Evolutionary conservation across 2,888 invertebrate species (phyloP).

Genomic region (Epistrophe grossulariae): DNA sequence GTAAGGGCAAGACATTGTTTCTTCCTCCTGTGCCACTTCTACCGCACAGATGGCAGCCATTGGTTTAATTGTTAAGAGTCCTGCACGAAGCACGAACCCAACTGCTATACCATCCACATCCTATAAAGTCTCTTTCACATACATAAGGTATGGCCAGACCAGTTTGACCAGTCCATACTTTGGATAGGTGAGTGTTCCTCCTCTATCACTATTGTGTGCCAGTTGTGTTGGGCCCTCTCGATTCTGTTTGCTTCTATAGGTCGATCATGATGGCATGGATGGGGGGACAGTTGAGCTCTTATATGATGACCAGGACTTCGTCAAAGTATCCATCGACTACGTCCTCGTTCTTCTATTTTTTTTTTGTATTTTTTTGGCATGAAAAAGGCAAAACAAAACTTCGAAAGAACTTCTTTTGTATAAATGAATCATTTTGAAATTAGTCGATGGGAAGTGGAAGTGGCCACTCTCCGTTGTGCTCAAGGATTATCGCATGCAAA

Average conservation of each 20-base stretch:
- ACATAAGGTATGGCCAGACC: constrained; percentile 17
- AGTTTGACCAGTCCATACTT: constrained; percentile 42
- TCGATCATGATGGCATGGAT: constrained; percentile 1
- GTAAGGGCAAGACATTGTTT: constrained; percentile 37
- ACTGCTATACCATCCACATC: neutral
- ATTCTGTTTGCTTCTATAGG: constrained; percentile 36
- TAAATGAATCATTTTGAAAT: constrained; percentile 74
- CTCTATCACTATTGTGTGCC: constrained; percentile 44
- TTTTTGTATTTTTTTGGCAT: constrained; percentile 6
- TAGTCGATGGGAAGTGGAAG: constrained; percentile 73
- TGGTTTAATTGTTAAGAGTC: constrained; percentile 52
- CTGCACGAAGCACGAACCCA: constrained; percentile 46
- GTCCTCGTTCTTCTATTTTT: constrained; percentile 2
- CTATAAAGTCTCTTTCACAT: constrained; percentile 22
- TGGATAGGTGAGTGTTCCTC: constrained; percentile 46
- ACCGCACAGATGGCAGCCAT: constrained; percentile 20
- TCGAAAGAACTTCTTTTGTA: constrained; percentile 57
- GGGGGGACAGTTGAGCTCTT: neutral
- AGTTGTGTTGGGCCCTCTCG: constrained; percentile 10
- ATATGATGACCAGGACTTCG: constrained; percentile 18
- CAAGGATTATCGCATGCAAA: constrained; percentile 72
- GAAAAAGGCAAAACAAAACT: constrained; percentile 13
- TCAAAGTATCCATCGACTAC: constrained; percentile 22
- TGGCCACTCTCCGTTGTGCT: constrained; percentile 60
- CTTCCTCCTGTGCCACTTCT: neutral